Base-by-base conservation (phyloP, 2,797 vertebrate genomes). In the Hirundo rustica region DNA sequence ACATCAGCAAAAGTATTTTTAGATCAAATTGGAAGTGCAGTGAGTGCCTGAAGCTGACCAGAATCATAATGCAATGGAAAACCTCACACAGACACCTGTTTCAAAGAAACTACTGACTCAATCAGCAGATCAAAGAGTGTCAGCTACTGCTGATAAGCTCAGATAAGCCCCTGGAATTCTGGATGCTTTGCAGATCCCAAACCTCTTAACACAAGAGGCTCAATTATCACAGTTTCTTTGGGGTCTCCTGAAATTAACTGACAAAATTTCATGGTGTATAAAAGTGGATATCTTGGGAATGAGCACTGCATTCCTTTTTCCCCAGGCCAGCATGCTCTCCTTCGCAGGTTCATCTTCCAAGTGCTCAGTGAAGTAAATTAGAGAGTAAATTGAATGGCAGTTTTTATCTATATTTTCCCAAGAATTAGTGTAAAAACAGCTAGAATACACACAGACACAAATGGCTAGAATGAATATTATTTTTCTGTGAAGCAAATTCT, bases 391-490 rank as follows among this genome's bases (percentile, higher is more conserved):
- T 67, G 84, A 96, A 70, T 81, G 30, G 12, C 5, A 17, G 13
- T 76, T 94, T 77, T 93, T 95, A 50, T 81, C 95, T 70, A 88
- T 79, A 91, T 95, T 97, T 96, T 60, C 51, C 73, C 34, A 25
- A 60, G 51, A 97, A 93, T 92, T 85, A 96, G 79, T 83, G 36
- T 81, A 89, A 80, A 27, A 93, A 86, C 38, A 91, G 50, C 80
- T 90, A 95, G 57, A 90, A 78, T 82, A 88, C 77, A 68, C 48
- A 73, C 42, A 91, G 83, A 82, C 88, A 68, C 67, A 94, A 91
- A 92, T 20, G 88, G 45, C 47, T 79, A 84, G 44, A 84, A 87
- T 44, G 50, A 84, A 25, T 38, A 27, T 66, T 67, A 72, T 91
- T 90, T 88, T 71, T 74, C 92, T 94, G 70, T 71, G 36, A 89